Evolutionary conservation across 2,888 invertebrate species (phyloP).

Genomic region (Tenthredo notha): DNA sequence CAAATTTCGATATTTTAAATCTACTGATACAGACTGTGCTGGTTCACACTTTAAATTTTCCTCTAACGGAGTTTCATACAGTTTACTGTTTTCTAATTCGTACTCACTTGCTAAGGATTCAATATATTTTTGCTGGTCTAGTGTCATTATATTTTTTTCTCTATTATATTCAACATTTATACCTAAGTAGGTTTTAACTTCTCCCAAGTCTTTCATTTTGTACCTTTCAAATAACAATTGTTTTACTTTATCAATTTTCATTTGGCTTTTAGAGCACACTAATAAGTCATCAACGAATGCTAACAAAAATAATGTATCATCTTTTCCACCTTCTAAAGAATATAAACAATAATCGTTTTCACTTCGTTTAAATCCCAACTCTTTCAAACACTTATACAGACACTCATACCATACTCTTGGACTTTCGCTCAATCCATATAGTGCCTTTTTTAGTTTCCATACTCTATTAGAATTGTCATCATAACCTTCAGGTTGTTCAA

Average conservation of each 20-base stretch:
- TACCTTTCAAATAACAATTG: constrained; percentile 61
- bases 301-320: not conserved
- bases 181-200: constrained; percentile 68
- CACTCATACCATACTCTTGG: constrained; percentile 56
- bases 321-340: not conserved
- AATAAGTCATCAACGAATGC: constrained; percentile 59
- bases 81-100: constrained; percentile 61
- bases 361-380: constrained; percentile 53
- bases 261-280: constrained; percentile 66
- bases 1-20: constrained; percentile 49
- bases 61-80: constrained; percentile 62
- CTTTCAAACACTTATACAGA: no score
- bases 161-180: constrained; percentile 68
- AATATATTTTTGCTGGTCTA: constrained; percentile 61
- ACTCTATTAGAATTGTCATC: constrained; percentile 40
- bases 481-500: constrained; percentile 50
- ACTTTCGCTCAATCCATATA: constrained; percentile 56
- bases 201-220: constrained; percentile 66
- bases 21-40: not conserved
- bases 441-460: constrained; percentile 52
- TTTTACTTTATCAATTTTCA: no score
- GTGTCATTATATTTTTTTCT: constrained; percentile 7
- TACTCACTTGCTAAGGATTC: constrained; percentile 58
- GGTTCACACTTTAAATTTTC: constrained; percentile 43
- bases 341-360: constrained; percentile 56